Conservation (phyloP, 1,140 invertebrate species). For the Nixonia krombeini region DNA sequence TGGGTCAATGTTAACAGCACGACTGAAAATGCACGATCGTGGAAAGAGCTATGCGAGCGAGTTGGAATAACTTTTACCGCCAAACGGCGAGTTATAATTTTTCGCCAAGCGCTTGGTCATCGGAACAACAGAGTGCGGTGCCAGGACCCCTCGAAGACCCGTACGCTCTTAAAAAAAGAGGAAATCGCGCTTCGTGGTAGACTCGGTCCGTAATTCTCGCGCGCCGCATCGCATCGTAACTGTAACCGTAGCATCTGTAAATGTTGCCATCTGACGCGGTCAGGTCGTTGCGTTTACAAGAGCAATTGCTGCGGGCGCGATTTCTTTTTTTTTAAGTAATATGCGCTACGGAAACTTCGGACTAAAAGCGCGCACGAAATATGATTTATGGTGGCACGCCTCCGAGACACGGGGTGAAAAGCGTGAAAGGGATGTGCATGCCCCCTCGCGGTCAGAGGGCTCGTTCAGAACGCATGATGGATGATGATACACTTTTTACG, state of each 20-base stretch:
- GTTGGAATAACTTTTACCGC: constrained; percentile 17
- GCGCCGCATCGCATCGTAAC: too few species aligned
- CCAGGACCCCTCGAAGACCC: constrained; percentile 7
- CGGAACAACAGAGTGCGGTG: neutral
- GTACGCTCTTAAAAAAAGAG: too few species aligned
- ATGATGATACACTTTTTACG: too few species aligned
- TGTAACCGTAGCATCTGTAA: too few species aligned
- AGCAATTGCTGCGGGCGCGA: too few species aligned
- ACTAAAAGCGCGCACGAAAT: constrained; percentile 7
- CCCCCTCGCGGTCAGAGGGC: neutral
- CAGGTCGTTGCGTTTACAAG: too few species aligned
- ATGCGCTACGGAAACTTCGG: too few species aligned
- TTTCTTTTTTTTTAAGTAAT: too few species aligned
- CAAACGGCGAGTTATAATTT: constrained; percentile 20
- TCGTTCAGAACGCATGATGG: too few species aligned
- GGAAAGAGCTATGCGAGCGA: constrained; percentile 3
- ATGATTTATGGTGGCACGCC: constrained; percentile 11
- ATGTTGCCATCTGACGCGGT: too few species aligned
- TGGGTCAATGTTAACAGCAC: constrained; percentile 56
- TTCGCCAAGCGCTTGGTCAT: constrained; percentile 5
- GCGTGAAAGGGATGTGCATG: neutral
- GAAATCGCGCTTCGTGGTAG: too few species aligned
- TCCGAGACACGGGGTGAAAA: neutral
- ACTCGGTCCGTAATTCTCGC: too few species aligned
- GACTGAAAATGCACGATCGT: constrained; percentile 31